A percentile compares a stretch with the other conserved stretches of the same genome.
Evolutionary conservation across 2,113 vertebrate genomes (phyloP).

Genomic region (Oriolus oriolus): DNA sequence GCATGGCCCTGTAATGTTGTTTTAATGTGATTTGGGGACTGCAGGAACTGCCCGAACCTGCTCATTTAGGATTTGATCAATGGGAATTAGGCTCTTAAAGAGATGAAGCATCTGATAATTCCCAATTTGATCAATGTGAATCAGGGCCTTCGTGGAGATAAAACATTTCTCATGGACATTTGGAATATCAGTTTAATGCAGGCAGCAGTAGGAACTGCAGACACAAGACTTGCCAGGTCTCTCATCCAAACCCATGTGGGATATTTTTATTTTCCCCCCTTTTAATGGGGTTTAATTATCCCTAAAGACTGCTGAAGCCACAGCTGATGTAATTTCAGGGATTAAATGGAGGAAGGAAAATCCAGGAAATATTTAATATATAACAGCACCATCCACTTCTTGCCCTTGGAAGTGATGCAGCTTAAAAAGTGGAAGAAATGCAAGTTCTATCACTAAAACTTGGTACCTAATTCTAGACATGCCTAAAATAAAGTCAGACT

Average conservation of each 20-base stretch:
- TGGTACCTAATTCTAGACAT: neutral
- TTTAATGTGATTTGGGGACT: conserved; percentile 80
- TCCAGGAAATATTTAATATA: neutral
- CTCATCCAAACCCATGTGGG: neutral
- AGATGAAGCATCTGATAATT: conserved; percentile 77
- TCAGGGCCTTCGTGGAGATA: conserved; percentile 23
- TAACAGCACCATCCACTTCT: neutral
- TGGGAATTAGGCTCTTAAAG: conserved; percentile 73
- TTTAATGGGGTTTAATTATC: neutral
- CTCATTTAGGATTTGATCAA: conserved; percentile 75
- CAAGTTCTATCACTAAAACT: conserved; percentile 11
- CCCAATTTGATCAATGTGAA: conserved; percentile 72
- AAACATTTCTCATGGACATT: conserved; percentile 64
- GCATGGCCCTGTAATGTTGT: conserved; percentile 85
- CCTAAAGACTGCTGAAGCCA: conserved; percentile 3
- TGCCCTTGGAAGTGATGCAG: neutral
- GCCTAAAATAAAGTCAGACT: conserved; percentile 40
- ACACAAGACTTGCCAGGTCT: neutral
- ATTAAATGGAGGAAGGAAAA: conserved; percentile 14
- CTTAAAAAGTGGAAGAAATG: conserved; percentile 22
- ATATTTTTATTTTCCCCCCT: neutral
- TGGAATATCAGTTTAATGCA: conserved; percentile 26
- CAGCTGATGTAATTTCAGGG: neutral
- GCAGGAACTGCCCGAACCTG: conserved; percentile 70
- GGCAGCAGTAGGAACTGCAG: conserved; percentile 25